phyloP scores from a whole-genome alignment of 2,113 vertebrate species.

The Patagioenas fasciata region DNA sequence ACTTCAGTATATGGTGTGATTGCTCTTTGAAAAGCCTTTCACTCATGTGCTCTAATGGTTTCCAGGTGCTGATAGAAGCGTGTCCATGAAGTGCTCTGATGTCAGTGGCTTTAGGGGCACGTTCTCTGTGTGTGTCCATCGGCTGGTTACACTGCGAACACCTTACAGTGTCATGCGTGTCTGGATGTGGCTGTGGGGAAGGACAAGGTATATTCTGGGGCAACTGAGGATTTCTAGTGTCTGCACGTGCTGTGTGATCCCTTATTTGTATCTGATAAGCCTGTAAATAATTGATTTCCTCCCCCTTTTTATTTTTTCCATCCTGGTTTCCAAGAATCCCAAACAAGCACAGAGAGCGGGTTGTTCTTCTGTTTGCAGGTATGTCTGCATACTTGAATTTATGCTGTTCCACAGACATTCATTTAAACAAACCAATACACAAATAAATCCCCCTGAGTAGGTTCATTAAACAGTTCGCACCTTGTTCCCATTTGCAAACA shows the following conservation, averaged over 20 bases:
- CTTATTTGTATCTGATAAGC: background rate
- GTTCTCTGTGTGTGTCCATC: background rate
- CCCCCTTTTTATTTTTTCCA: background rate
- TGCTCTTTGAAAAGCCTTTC: background rate
- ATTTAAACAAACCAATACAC: background rate
- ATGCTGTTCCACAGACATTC: background rate
- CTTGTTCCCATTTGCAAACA: background rate
- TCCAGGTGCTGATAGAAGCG: constrained; percentile 8
- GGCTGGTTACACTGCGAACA: background rate
- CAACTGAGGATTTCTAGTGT: background rate
- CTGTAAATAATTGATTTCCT: constrained; percentile 35
- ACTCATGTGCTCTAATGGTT: background rate
- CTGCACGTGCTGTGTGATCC: background rate
- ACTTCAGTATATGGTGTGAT: background rate
- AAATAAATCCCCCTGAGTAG: background rate
- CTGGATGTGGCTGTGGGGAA: background rate
- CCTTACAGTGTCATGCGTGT: background rate
- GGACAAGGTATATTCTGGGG: background rate
- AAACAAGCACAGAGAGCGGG: background rate
- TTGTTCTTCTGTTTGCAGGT: background rate
- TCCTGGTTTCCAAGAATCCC: background rate
- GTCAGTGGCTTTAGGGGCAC: background rate
- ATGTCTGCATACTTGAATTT: background rate
- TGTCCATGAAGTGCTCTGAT: background rate
- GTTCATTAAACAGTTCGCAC: background rate